Evolutionary conservation across 2,797 vertebrate genomes (phyloP), one percentile per base, ranked within the genome.

Genomic region (Myripristis jacobus): DNA sequence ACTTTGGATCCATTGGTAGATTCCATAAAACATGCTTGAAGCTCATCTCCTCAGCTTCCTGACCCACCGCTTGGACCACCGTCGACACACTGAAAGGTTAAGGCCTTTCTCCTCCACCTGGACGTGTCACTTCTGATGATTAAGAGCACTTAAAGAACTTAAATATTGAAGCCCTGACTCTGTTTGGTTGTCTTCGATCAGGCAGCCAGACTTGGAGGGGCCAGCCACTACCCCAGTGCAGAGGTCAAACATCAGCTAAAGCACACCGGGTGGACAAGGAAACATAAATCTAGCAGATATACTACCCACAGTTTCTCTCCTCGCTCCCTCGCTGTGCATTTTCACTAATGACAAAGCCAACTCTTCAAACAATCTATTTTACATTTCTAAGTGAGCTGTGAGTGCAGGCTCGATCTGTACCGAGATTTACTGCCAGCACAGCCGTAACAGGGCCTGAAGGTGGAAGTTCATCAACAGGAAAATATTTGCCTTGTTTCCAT

Each of bases 211-310:
- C 70, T 46, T 12, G 13, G 1, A 66, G 77, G 65, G 77, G 75
- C 41, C 82, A 70, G 51, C 16, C 16, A 58, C 54, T 72, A 64
- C 59, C 43, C 22, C 41, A 7, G 2, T 64, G 60, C 11, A 24
- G 31, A 78, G 76, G 65, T 85, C 73, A 84, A 70, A 73, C 68
- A 68, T 24, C 8, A 6, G 21, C 66, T 66, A 36, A 69, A 82
- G 65, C 4, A 19, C 48, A 73, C 22, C 56, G 48, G 15, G 50
- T 24, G 54, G 62, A 62, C 57, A 57, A 48, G 47, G 11, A 70
- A 62, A 57, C 66, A 64, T 83, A 82, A 81, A 89, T 87, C 80
- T 73, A 31, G 3, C 34, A 58, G 47, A 82, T 25, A 67, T 75
- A 73, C 24, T 66, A 31, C 59, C n/a, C n/a, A 19, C 15, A 43